These are phyloP conservation scores for Todiramphus saurophagus DNA, from an alignment of 2,113 vertebrate genomes.

Conservation along the genomic window DNA sequence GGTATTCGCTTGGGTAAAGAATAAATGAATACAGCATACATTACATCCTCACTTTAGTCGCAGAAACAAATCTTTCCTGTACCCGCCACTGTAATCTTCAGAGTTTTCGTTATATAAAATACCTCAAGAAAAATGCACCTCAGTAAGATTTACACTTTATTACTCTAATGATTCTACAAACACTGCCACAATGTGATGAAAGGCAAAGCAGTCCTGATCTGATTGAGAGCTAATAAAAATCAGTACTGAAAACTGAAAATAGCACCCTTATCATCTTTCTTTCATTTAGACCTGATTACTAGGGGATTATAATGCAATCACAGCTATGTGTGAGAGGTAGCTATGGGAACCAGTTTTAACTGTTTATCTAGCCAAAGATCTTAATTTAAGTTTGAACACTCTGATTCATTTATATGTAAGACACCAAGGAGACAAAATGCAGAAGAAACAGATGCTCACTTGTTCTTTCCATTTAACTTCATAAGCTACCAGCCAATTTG, in stretches of 20 bases:
- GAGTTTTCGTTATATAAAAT: conserved; percentile 79
- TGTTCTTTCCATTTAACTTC: conserved; percentile 97
- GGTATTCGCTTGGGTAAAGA: conserved; percentile 58
- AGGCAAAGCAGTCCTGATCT: conserved; percentile 88
- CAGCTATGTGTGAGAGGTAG: conserved; percentile 99
- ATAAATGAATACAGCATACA: conserved; percentile 72
- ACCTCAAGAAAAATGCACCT: conserved; percentile 84
- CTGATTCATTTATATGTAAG: conserved; percentile 99
- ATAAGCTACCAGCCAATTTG: conserved; percentile 96
- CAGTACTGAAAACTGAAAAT: conserved; percentile 94
- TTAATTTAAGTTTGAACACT: conserved; percentile 99
- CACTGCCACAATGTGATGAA: conserved; percentile 88
- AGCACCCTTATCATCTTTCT: conserved; percentile 99
- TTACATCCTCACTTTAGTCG: conserved; percentile 69
- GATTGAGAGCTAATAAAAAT: conserved; percentile 99
- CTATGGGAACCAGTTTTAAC: conserved; percentile 99
- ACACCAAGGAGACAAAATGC: conserved; percentile 95
- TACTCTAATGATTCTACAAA: conserved; percentile 93
- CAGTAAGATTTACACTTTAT: conserved; percentile 87
- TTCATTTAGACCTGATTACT: conserved; percentile 99
- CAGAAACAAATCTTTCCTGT: conserved; percentile 77
- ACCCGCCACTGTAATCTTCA: conserved; percentile 75
- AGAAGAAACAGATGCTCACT: conserved; percentile 93
- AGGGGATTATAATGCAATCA: conserved; percentile 99
- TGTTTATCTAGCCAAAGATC: conserved; percentile 99